Evolutionary conservation across 2,113 vertebrate species (phyloP).

Genomic region (Stigmatopora nigra): DNA sequence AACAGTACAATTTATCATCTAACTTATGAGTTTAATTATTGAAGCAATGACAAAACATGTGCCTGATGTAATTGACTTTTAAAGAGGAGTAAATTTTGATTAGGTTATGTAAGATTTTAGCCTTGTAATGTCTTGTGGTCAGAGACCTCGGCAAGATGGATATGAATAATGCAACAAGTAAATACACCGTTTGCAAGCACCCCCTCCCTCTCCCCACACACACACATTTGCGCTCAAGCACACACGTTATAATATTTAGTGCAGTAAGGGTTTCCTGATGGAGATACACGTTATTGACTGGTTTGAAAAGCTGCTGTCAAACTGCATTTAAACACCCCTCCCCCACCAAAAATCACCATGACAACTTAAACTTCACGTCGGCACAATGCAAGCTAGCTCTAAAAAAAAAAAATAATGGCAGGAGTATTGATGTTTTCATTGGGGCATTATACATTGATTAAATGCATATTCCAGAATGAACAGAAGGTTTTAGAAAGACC

Average conservation of each 20-base stretch:
- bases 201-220: too few relatives aligned
- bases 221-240: neutral
- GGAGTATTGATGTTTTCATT: neutral
- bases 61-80: neutral
- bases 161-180: conserved; percentile 1
- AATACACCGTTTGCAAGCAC: neutral
- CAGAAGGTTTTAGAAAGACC: neutral
- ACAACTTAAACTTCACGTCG: neutral
- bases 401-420: neutral
- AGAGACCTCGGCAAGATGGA: neutral
- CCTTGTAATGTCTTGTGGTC: neutral
- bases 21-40: neutral
- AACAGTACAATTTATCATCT: neutral
- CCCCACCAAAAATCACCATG: neutral
- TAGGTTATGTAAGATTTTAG: neutral
- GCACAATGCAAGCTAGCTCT: neutral
- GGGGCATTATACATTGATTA: neutral
- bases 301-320: neutral
- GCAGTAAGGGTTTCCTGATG: neutral
- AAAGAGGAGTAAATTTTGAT: neutral
- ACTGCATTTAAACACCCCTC: neutral
- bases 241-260: neutral
- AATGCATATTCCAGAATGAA: neutral
- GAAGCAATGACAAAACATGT: neutral
- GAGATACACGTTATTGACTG: neutral